Conservation (phyloP, 2,888 invertebrate species). For the Cataglyphis rosenhaueri region DNA sequence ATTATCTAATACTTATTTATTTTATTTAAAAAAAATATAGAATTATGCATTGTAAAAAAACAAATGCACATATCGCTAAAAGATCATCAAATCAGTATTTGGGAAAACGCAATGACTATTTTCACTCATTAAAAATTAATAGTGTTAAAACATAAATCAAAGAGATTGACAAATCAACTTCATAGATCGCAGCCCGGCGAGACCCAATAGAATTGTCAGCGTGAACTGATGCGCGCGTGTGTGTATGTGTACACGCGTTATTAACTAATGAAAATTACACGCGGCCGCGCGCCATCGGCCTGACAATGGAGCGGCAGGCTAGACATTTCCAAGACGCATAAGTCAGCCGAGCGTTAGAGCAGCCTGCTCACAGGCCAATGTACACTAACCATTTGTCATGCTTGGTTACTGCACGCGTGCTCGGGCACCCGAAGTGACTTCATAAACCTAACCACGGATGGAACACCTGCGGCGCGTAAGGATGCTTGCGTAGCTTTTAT, state of each 20-base stretch:
- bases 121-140: background rate
- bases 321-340: constrained; percentile 60
- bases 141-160: constrained; percentile 3
- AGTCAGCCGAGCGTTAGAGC: constrained; percentile 57
- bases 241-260: constrained; percentile 49
- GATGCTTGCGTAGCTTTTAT: constrained; percentile 67
- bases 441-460: constrained; percentile 64
- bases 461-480: constrained; percentile 73
- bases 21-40: background rate
- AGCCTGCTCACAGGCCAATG: constrained; percentile 61
- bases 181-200: background rate
- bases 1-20: background rate
- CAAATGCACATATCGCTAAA: background rate
- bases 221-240: constrained; percentile 45
- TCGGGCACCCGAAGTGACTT: constrained; percentile 68
- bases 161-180: background rate
- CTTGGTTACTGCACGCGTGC: constrained; percentile 68
- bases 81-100: background rate
- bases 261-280: constrained; percentile 68
- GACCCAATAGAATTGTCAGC: constrained; percentile 45
- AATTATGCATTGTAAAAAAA: background rate
- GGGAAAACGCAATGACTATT: too few species aligned
- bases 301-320: constrained; percentile 56
- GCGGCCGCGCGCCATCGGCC: constrained; percentile 35
- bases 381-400: constrained; percentile 74